phyloP scores from a whole-genome alignment of 2,888 invertebrate genomes.

The Dasypogon diadema region DNA sequence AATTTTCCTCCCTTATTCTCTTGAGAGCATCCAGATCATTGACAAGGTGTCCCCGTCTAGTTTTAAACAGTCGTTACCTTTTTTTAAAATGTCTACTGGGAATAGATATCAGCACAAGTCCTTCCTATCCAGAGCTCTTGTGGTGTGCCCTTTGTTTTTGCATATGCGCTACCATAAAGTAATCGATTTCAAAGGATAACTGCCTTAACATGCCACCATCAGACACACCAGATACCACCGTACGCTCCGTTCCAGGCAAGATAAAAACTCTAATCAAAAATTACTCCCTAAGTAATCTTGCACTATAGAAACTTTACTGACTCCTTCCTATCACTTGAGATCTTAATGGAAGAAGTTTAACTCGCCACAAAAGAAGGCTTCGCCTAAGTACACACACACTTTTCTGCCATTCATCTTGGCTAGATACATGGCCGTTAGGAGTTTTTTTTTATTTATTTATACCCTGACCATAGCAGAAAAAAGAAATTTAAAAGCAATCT shows the following conservation, averaged over 20 bases:
- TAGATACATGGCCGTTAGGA: slow-evolving; percentile 42
- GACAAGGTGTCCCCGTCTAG: not conserved
- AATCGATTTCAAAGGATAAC: too few species aligned
- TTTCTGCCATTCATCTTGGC: slow-evolving; percentile 32
- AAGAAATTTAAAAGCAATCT: slow-evolving; percentile 55
- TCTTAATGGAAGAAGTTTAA: slow-evolving; percentile 50
- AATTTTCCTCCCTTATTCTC: slow-evolving; percentile 16
- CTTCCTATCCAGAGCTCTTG: not conserved
- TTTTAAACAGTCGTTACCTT: slow-evolving; percentile 24
- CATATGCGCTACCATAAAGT: too few species aligned
- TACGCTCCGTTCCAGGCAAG: not conserved
- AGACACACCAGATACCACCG: too few species aligned
- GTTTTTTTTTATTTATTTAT: slow-evolving; percentile 15
- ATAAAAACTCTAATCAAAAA: slow-evolving; percentile 38
- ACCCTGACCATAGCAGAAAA: slow-evolving; percentile 28
- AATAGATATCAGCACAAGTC: not conserved
- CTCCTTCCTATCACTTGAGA: slow-evolving; percentile 39
- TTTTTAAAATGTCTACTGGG: too few species aligned
- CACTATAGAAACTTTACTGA: slow-evolving; percentile 9
- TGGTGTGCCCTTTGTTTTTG: too few species aligned
- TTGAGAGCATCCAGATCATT: not conserved
- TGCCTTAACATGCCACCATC: too few species aligned
- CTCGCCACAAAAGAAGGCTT: slow-evolving; percentile 47
- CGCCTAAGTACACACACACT: slow-evolving; percentile 49
- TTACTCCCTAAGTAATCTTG: slow-evolving; percentile 41